Conservation (phyloP, 2,888 invertebrate species). For the Eupithecia subfuscata region DNA sequence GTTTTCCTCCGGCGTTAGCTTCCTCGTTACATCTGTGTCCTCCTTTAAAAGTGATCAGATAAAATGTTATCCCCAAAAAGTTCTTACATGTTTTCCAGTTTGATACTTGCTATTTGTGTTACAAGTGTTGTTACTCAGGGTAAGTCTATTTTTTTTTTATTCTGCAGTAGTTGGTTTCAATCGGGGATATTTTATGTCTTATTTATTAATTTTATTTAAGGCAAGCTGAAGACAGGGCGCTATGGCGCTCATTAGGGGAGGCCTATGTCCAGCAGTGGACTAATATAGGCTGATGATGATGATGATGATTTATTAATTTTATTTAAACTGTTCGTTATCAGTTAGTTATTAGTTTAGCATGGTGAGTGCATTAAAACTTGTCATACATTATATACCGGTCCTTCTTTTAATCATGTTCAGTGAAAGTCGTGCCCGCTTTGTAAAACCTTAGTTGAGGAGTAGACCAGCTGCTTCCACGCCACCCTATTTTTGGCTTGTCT, state of each 20-base stretch:
- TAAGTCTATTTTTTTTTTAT: constrained; percentile 25
- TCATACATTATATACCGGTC: neutral
- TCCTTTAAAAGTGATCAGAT: neutral
- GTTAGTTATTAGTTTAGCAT: too few species aligned
- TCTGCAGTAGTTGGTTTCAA: neutral
- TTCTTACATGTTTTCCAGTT: constrained; percentile 2
- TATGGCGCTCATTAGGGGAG: too few species aligned
- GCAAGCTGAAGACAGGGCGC: too few species aligned
- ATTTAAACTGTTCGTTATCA: too few species aligned
- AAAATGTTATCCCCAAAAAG: neutral
- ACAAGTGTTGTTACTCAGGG: constrained; percentile 23
- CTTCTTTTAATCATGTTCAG: neutral
- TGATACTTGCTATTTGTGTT: constrained; percentile 19
- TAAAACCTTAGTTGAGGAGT: neutral
- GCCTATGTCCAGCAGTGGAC: too few species aligned
- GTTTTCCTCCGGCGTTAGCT: neutral
- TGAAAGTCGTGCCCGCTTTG: neutral
- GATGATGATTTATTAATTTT: too few species aligned
- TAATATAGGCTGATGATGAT: too few species aligned
- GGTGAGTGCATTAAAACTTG: neutral
- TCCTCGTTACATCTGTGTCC: neutral
- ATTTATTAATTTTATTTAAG: neutral
- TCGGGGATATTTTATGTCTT: neutral
- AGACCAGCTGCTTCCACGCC: neutral
- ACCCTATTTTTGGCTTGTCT: neutral